phyloP scores from a whole-genome alignment of 2,113 vertebrate genomes.

The Oophaga pumilio region DNA sequence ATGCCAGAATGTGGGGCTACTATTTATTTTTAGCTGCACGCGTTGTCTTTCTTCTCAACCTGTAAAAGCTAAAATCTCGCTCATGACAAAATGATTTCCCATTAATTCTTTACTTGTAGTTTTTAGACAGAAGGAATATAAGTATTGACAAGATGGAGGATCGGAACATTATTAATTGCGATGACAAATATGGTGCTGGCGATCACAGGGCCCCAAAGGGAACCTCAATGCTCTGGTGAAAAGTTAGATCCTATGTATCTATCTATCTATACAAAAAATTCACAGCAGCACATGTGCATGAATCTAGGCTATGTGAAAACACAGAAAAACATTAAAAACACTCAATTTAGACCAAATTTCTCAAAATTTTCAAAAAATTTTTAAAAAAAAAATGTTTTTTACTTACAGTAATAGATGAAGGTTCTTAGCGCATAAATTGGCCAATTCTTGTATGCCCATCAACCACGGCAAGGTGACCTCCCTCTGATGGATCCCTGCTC shows the following conservation, averaged over 20 bases:
- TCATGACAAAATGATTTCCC: constrained; percentile 45
- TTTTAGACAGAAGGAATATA: constrained; percentile 34
- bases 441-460: too few relatives aligned
- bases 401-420: too few relatives aligned
- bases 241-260: not conserved
- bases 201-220: constrained; percentile 22
- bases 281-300: too few relatives aligned
- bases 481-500: too few relatives aligned
- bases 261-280: too few relatives aligned
- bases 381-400: too few relatives aligned
- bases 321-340: too few relatives aligned
- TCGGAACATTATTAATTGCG: constrained; percentile 20
- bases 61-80: constrained; percentile 25
- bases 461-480: too few relatives aligned
- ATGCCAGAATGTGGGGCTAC: constrained; percentile 47
- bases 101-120: constrained; percentile 43
- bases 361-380: too few relatives aligned
- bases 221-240: not conserved
- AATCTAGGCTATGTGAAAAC: too few relatives aligned
- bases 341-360: too few relatives aligned
- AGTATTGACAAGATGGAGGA: not conserved
- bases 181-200: constrained; percentile 40
- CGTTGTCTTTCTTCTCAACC: constrained; percentile 43
- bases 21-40: constrained; percentile 44
- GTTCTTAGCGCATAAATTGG: too few relatives aligned